Evolutionary conservation across 2,113 vertebrate species (phyloP).

Genomic region (Laticauda laticaudata): DNA sequence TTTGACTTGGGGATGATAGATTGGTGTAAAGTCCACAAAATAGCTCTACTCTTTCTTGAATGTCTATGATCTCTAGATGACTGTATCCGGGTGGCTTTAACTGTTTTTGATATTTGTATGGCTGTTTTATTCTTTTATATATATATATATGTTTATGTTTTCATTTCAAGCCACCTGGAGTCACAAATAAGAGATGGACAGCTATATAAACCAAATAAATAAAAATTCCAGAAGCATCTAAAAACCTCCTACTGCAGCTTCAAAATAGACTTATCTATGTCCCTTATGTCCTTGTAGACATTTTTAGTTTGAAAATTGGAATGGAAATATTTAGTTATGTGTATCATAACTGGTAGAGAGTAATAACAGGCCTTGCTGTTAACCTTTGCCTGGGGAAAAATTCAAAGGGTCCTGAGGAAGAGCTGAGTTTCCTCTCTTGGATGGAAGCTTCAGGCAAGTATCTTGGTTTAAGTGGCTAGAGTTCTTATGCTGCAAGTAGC

Average conservation of each 20-base stretch:
- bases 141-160: no score
- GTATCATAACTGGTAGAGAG: no score
- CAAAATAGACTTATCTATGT: background rate
- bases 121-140: no score
- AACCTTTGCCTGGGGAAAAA: background rate
- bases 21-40: no score
- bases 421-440: background rate
- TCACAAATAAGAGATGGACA: background rate
- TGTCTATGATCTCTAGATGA: no score
- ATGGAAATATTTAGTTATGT: background rate
- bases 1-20: no score
- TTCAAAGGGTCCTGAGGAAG: background rate
- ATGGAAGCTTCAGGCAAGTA: background rate
- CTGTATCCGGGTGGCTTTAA: no score
- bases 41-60: no score
- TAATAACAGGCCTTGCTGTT: background rate
- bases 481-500: background rate
- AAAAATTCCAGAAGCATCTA: background rate
- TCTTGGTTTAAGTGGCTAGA: background rate
- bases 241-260: background rate
- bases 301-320: slow-evolving; percentile 10
- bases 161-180: no score
- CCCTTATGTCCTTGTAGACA: background rate
- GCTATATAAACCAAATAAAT: background rate
- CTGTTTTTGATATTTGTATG: no score